These are phyloP conservation scores for Cardinalis cardinalis DNA, from an alignment of 2,113 vertebrate species.

Conservation along the genomic window DNA sequence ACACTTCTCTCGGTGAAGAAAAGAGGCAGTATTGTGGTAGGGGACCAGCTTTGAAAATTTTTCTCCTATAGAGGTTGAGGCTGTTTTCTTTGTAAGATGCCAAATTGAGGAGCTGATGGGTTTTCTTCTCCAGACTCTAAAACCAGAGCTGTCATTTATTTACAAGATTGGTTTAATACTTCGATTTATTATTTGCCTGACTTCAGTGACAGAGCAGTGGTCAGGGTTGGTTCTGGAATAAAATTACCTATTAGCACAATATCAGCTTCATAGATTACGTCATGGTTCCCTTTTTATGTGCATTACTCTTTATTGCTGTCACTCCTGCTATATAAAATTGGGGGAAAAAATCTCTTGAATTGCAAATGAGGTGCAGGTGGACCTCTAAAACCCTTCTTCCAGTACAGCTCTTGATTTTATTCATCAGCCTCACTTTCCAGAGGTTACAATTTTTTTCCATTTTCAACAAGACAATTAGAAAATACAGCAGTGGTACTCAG, in stretches of 20 bases:
- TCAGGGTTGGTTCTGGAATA: slow-evolving; percentile 41
- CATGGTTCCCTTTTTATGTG: background rate
- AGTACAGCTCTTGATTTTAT: slow-evolving; percentile 60
- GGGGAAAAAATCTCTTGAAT: slow-evolving; percentile 38
- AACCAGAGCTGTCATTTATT: slow-evolving; percentile 61
- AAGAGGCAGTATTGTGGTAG: background rate
- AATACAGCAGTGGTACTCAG: slow-evolving; percentile 20
- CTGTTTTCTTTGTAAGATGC: slow-evolving; percentile 34
- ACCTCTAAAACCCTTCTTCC: slow-evolving; percentile 45
- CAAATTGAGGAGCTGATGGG: background rate
- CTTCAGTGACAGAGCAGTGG: slow-evolving; percentile 37
- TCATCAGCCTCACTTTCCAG: slow-evolving; percentile 4
- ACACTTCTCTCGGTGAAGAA: slow-evolving; percentile 2
- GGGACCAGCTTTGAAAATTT: background rate
- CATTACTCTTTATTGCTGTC: background rate
- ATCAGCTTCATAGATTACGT: slow-evolving; percentile 14
- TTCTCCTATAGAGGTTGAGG: background rate
- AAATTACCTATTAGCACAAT: slow-evolving; percentile 41
- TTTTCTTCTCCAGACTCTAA: slow-evolving; percentile 25
- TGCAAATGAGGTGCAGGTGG: slow-evolving; percentile 54
- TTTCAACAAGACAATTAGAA: slow-evolving; percentile 29
- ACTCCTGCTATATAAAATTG: slow-evolving; percentile 7
- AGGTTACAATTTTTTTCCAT: background rate
- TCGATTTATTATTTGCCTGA: slow-evolving; percentile 57
- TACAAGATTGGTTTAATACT: slow-evolving; percentile 46